phyloP scores from a whole-genome alignment of 2,113 vertebrate species.

The Salvator merianae region DNA sequence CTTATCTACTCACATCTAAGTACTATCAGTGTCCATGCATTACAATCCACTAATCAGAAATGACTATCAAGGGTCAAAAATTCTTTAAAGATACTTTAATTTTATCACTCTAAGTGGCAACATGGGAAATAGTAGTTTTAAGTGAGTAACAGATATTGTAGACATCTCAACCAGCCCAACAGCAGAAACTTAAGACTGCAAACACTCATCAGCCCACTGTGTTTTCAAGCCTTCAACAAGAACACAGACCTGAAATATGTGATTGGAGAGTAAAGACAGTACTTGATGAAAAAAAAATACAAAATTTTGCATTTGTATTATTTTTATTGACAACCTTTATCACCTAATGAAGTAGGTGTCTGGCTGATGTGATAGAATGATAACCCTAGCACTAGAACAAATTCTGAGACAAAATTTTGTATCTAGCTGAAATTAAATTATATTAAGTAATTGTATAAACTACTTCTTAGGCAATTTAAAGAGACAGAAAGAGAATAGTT shows the following conservation, averaged over 20 bases:
- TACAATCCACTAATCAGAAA: background rate
- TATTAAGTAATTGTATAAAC: background rate
- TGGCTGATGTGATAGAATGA: no score
- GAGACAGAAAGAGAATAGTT: background rate
- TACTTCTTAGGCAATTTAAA: constrained; percentile 10
- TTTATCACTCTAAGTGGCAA: background rate
- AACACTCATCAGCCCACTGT: background rate
- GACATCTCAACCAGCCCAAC: background rate
- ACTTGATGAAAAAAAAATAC: background rate
- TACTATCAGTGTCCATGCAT: background rate
- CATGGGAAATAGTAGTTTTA: background rate
- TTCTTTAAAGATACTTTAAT: background rate
- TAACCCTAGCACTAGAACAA: background rate
- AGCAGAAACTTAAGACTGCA: background rate
- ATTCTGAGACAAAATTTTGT: background rate
- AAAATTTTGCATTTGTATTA: background rate
- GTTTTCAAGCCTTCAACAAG: background rate
- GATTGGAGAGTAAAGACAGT: background rate
- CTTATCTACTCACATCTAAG: background rate
- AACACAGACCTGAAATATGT: background rate
- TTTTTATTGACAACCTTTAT: background rate
- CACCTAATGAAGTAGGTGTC: background rate
- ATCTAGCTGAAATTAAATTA: background rate
- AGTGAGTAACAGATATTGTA: background rate
- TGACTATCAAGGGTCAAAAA: background rate